Evolutionary conservation across 2,888 invertebrate genomes (phyloP).

Genomic region (Nymphalis c-album): DNA sequence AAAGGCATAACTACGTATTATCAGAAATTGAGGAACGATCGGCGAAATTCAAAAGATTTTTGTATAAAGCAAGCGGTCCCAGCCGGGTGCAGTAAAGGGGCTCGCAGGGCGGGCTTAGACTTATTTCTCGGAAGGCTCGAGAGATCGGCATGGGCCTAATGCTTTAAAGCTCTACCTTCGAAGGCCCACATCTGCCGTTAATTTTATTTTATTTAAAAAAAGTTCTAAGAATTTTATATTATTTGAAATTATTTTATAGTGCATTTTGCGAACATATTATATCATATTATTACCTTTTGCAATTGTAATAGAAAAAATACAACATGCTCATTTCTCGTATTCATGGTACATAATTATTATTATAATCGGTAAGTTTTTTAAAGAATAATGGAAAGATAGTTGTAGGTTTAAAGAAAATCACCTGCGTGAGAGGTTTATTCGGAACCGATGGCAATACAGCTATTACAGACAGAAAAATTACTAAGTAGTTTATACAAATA

Average conservation of each 20-base stretch:
- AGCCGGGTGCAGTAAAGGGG: slow-evolving; percentile 41
- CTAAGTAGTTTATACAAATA: too few relatives aligned
- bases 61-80: slow-evolving; percentile 48
- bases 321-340: too few relatives aligned
- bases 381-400: too few relatives aligned
- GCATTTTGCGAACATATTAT: too few relatives aligned
- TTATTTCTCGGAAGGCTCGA: slow-evolving; percentile 75
- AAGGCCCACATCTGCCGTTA: slow-evolving; percentile 72
- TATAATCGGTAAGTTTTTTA: too few relatives aligned
- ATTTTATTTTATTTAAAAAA: slow-evolving; percentile 49
- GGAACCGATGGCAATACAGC: too few relatives aligned
- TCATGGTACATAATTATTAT: too few relatives aligned
- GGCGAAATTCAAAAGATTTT: slow-evolving; percentile 70
- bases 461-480: too few relatives aligned
- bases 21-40: slow-evolving; percentile 58
- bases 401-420: too few relatives aligned
- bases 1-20: slow-evolving; percentile 43
- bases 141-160: slow-evolving; percentile 59
- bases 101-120: slow-evolving; percentile 53
- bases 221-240: slow-evolving; percentile 36
- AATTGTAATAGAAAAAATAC: too few relatives aligned
- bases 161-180: slow-evolving; percentile 57
- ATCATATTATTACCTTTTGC: too few relatives aligned
- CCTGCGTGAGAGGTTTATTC: too few relatives aligned
- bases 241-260: neutral